Percentiles rank a stretch among this genome's conserved stretches.
Evolutionary conservation across 2,113 vertebrate species (phyloP).

Genomic region (Phyllostomus hastatus): DNA sequence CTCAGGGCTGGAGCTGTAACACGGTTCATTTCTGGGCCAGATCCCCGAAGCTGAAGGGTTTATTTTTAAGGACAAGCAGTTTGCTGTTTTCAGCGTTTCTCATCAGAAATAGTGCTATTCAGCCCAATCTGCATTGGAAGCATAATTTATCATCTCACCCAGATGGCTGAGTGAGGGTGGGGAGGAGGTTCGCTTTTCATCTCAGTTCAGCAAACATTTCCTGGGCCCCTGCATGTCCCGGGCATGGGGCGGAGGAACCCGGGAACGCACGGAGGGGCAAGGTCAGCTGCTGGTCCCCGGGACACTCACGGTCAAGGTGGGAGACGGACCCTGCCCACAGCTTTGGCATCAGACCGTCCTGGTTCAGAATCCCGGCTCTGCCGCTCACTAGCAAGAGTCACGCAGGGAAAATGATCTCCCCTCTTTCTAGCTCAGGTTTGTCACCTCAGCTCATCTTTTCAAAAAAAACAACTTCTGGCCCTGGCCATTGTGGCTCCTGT

Average conservation of each 20-base stretch:
- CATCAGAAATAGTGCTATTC: constrained; percentile 75
- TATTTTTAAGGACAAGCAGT: constrained; percentile 73
- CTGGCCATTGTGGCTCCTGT: neutral
- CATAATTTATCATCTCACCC: constrained; percentile 72
- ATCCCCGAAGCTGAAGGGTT: constrained; percentile 51
- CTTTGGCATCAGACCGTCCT: neutral
- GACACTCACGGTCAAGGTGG: neutral
- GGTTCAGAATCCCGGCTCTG: neutral
- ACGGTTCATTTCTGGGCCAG: constrained; percentile 63
- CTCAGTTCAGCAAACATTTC: constrained; percentile 58
- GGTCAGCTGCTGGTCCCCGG: neutral
- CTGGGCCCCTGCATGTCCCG: constrained; percentile 20
- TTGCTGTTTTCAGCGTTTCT: constrained; percentile 75
- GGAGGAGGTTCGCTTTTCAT: constrained; percentile 54
- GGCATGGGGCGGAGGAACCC: constrained; percentile 5
- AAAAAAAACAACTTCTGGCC: neutral
- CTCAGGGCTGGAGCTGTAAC: constrained; percentile 39
- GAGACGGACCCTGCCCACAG: neutral
- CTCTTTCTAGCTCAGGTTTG: neutral
- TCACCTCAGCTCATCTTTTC: neutral
- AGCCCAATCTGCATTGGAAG: constrained; percentile 71
- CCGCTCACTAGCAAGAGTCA: neutral
- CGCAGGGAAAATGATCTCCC: neutral
- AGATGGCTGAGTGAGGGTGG: constrained; percentile 65
- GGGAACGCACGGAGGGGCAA: neutral